phyloP scores from a whole-genome alignment of 2,888 invertebrate genomes.

The Lasioglossum malachurum region DNA sequence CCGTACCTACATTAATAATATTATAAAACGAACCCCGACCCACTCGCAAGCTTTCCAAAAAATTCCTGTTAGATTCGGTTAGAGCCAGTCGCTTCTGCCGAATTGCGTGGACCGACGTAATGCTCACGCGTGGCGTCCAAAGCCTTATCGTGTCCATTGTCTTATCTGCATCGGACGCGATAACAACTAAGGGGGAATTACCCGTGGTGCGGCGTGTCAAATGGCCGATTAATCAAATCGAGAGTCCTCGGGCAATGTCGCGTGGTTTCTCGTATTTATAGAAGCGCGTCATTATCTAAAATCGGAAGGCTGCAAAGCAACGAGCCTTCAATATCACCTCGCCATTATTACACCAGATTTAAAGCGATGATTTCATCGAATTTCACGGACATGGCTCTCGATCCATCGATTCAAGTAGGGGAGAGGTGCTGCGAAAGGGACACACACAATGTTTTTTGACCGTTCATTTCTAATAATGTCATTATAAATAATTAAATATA shows the following conservation, averaged over 20 bases:
- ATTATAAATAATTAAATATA: background rate
- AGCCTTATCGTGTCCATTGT: conserved; percentile 21
- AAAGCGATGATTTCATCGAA: conserved; percentile 38
- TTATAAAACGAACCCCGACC: background rate
- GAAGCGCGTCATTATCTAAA: conserved; percentile 22
- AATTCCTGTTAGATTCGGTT: conserved; percentile 71
- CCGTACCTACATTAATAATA: background rate
- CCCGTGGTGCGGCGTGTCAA: conserved; percentile 9
- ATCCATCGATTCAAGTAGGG: background rate
- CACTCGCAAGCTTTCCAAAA: conserved; percentile 16
- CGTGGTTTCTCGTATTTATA: conserved; percentile 16
- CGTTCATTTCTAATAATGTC: background rate
- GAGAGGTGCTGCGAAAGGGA: background rate
- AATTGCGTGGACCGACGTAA: conserved; percentile 65
- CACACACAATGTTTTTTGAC: background rate
- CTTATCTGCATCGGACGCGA: conserved; percentile 34
- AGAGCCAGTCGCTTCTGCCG: conserved; percentile 70
- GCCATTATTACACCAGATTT: conserved; percentile 15
- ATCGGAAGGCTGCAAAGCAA: background rate
- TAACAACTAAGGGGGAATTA: background rate
- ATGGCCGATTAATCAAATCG: conserved; percentile 28
- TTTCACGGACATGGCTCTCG: background rate
- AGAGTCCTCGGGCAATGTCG: conserved; percentile 26
- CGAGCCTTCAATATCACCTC: background rate
- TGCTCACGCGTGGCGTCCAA: conserved; percentile 33